A percentile compares a stretch with the other conserved stretches of the same genome.
phyloP scores from a whole-genome alignment of 2,113 vertebrate species.

The Triplophysa siluroides region DNA sequence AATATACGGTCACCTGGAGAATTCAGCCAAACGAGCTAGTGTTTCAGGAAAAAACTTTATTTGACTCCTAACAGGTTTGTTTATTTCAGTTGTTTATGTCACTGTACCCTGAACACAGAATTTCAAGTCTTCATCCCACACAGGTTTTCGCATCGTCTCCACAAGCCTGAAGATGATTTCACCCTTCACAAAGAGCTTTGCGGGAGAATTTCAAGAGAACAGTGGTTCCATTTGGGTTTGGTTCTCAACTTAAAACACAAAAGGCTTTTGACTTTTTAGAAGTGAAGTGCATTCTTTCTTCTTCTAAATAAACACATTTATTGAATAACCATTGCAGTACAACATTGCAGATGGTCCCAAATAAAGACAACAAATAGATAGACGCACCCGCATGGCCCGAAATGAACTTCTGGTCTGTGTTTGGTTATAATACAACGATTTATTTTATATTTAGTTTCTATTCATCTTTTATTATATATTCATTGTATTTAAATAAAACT shows the following conservation, averaged over 20 bases:
- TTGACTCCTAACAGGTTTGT: slow-evolving; percentile 28
- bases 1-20: slow-evolving; percentile 16
- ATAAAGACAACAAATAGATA: too few relatives aligned
- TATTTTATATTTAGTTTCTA: too few relatives aligned
- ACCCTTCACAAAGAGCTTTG: not conserved
- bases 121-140: not conserved
- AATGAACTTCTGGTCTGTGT: too few relatives aligned
- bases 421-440: too few relatives aligned
- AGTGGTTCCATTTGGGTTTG: not conserved
- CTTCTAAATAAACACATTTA: too few relatives aligned
- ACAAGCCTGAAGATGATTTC: not conserved
- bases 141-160: not conserved
- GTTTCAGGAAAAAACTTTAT: slow-evolving; percentile 18
- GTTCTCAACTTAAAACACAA: not conserved
- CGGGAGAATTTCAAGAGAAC: not conserved
- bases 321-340: too few relatives aligned
- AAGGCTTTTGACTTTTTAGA: not conserved
- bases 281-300: too few relatives aligned
- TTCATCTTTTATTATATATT: too few relatives aligned
- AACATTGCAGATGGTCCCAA: too few relatives aligned
- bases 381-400: too few relatives aligned
- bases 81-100: not conserved
- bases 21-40: not conserved
- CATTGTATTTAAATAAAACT: too few relatives aligned
- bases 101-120: not conserved